Evolutionary conservation across 2,888 invertebrate genomes (phyloP).

Genomic region (Isotomurus palustris): DNA sequence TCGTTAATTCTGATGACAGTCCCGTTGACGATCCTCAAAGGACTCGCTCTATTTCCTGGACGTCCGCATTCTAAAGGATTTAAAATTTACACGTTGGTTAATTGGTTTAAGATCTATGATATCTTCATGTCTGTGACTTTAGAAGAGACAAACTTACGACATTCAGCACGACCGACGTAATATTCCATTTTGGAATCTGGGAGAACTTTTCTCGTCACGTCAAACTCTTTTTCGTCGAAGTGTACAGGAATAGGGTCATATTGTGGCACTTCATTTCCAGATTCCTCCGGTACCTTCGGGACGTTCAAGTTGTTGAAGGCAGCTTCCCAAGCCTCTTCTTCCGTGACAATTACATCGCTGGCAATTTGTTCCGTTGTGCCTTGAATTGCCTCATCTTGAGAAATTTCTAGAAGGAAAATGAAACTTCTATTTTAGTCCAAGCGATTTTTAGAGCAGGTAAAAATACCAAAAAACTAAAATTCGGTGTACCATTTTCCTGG

Average conservation of each 20-base stretch:
- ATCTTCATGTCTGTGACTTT: not conserved
- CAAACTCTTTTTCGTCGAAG: not conserved
- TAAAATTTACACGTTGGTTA: not conserved
- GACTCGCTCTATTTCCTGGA: slow-evolving; percentile 27
- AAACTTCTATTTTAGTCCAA: no score
- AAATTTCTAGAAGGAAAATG: not conserved
- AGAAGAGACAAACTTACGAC: slow-evolving; percentile 20
- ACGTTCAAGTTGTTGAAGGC: slow-evolving; percentile 24
- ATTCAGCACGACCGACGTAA: slow-evolving; percentile 31
- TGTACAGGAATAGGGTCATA: not conserved
- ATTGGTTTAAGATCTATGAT: not conserved
- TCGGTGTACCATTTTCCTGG: no score
- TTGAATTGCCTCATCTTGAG: not conserved
- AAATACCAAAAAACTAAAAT: no score
- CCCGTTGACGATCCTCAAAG: slow-evolving; percentile 38
- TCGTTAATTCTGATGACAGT: slow-evolving; percentile 37
- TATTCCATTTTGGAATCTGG: slow-evolving; percentile 25
- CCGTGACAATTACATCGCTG: not conserved
- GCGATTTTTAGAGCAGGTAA: no score
- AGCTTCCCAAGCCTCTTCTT: slow-evolving; percentile 2
- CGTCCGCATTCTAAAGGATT: slow-evolving; percentile 35
- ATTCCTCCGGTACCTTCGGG: slow-evolving; percentile 28
- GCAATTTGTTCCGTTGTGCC: not conserved
- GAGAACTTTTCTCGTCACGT: slow-evolving; percentile 9
- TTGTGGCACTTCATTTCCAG: not conserved